These are phyloP conservation scores for Anoura caudifer DNA, from an alignment of 2,113 vertebrate species.

Conservation along the genomic window DNA sequence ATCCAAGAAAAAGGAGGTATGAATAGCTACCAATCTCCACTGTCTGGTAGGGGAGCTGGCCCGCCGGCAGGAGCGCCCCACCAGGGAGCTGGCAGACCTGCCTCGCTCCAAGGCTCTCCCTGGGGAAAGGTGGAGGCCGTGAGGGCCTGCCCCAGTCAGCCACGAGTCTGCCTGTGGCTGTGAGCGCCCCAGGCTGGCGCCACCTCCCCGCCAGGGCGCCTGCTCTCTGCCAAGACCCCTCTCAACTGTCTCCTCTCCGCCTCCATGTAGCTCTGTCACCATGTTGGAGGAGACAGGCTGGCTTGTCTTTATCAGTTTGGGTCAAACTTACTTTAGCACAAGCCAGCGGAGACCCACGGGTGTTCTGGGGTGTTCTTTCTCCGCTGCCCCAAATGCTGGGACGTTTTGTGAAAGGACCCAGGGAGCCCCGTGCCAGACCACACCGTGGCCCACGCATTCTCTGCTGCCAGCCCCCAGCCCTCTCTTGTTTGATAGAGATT, in stretches of 20 bases:
- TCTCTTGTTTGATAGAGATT: conserved; percentile 20
- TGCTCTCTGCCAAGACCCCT: not conserved
- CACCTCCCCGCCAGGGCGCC: not conserved
- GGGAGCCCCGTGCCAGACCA: not conserved
- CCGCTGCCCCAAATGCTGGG: not conserved
- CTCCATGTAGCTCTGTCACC: not conserved
- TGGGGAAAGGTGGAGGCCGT: not conserved
- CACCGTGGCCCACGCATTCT: too few relatives aligned
- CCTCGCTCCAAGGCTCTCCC: not conserved
- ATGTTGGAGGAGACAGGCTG: not conserved
- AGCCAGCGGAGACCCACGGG: not conserved
- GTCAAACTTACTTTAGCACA: not conserved
- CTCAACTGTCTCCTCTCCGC: not conserved
- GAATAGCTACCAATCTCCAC: fast-evolving
- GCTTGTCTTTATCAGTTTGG: not conserved
- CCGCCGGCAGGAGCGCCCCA: not conserved
- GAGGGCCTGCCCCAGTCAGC: fast-evolving
- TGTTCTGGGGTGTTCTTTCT: not conserved
- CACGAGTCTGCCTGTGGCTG: not conserved
- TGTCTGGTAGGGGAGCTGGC: not conserved
- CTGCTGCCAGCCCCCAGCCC: not conserved
- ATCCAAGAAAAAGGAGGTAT: conserved; percentile 83
- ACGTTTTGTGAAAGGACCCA: not conserved
- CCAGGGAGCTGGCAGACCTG: not conserved
- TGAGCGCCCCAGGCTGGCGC: not conserved